These are phyloP conservation scores for Pogonomyrmex californicus DNA, from an alignment of 1,140 invertebrate genomes.

Conservation along the genomic window DNA sequence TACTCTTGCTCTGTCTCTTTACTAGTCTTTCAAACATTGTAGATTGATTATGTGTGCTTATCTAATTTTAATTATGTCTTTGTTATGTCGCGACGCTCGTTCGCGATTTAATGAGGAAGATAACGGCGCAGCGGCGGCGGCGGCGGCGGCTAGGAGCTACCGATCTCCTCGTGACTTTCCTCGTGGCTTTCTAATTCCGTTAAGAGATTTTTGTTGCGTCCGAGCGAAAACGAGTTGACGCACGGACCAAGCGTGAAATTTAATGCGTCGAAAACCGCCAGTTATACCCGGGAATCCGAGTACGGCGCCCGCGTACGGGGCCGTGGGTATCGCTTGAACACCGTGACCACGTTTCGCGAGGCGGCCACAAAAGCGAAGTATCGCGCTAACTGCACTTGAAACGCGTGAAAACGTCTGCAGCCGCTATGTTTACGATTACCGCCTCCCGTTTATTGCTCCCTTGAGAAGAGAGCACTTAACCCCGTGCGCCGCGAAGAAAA, in stretches of 20 bases:
- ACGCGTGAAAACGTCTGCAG: constrained; percentile 63
- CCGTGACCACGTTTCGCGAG: constrained; percentile 52
- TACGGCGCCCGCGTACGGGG: constrained; percentile 15
- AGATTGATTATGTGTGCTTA: constrained; percentile 8
- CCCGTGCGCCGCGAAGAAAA: constrained; percentile 57
- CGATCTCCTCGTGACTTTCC: neutral
- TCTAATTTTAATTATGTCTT: neutral
- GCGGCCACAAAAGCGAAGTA: constrained; percentile 53
- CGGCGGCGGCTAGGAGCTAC: too few species aligned
- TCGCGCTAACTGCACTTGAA: constrained; percentile 64
- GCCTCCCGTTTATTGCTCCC: constrained; percentile 50
- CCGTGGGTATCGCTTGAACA: constrained; percentile 59
- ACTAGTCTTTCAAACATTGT: neutral
- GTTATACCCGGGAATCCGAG: constrained; percentile 39
- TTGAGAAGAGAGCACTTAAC: constrained; percentile 60
- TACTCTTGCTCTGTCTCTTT: too few species aligned
- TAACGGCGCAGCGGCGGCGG: too few species aligned
- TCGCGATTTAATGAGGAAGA: neutral
- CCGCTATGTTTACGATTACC: constrained; percentile 68
- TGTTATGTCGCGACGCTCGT: neutral
- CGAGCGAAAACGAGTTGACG: constrained; percentile 16
- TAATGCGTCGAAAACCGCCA: constrained; percentile 53
- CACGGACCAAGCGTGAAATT: constrained; percentile 46
- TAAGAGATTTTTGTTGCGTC: constrained; percentile 8
- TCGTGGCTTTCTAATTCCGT: constrained; percentile 32